A percentile compares a stretch with the other conserved stretches of the same genome.
Conservation (phyloP, 2,113 vertebrate genomes). For the Serilophus lunatus region DNA sequence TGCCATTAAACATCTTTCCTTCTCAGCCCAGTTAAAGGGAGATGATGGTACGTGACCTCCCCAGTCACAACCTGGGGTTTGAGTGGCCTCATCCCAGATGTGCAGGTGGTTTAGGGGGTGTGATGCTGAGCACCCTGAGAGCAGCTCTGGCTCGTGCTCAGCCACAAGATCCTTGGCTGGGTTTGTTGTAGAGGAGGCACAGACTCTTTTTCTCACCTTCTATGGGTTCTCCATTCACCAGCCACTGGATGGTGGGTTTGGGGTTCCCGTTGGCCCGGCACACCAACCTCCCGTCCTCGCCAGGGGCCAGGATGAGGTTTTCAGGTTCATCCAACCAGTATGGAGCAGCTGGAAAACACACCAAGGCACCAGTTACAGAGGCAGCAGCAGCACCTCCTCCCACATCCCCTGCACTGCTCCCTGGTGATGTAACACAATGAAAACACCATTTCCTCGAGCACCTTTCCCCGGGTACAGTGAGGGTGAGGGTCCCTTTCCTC, state of each 20-base stretch:
- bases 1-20: fast-evolving
- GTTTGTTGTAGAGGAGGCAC: background rate
- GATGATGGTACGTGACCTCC: fast-evolving
- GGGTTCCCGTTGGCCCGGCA: conserved; percentile 94
- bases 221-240: conserved; percentile 87
- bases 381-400: background rate
- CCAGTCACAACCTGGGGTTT: fast-evolving
- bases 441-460: fast-evolving
- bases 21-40: background rate
- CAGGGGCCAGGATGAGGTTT: conserved; percentile 90
- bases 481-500: fast-evolving
- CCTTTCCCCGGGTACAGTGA: fast-evolving
- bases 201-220: conserved; percentile 69
- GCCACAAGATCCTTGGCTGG: background rate
- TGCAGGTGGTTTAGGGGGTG: background rate
- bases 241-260: conserved; percentile 92
- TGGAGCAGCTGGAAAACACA: conserved; percentile 84
- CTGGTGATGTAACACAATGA: fast-evolving
- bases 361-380: fast-evolving
- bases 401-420: background rate
- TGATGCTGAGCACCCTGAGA: background rate
- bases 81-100: fast-evolving
- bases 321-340: conserved; percentile 94
- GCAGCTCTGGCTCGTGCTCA: background rate
- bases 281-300: conserved; percentile 87